A percentile compares a stretch with the other conserved stretches of the same genome.
Conservation (phyloP, 2,888 invertebrate genomes). For the Bellardia bayeri region DNA sequence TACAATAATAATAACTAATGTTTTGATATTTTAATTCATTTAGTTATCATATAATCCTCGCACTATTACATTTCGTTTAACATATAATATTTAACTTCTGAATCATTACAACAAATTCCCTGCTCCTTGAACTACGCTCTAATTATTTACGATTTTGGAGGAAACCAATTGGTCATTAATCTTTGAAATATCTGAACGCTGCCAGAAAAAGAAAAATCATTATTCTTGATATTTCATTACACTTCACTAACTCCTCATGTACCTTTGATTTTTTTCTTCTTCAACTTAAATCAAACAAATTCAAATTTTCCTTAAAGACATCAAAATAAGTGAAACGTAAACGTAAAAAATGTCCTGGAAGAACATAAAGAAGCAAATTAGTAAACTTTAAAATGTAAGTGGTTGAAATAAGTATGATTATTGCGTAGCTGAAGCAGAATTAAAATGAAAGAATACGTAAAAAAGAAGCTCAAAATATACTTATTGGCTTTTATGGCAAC, state of each 20-base stretch:
- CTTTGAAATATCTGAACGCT: not conserved
- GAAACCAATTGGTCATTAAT: not conserved
- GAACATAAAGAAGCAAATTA: not conserved
- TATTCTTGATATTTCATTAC: constrained; percentile 3
- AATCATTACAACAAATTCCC: not conserved
- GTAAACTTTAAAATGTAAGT: constrained; percentile 57
- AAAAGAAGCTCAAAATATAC: constrained; percentile 45
- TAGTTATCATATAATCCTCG: no score
- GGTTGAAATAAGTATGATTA: constrained; percentile 69
- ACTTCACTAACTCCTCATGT: constrained; percentile 26
- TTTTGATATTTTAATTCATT: no score
- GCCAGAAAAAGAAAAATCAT: constrained; percentile 6
- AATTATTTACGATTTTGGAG: not conserved
- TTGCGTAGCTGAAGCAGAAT: constrained; percentile 54
- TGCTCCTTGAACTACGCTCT: not conserved
- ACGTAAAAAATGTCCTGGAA: constrained; percentile 12
- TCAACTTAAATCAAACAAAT: constrained; percentile 24
- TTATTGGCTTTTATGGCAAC: constrained; percentile 70
- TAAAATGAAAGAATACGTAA: constrained; percentile 6
- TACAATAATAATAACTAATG: no score
- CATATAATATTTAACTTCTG: not conserved
- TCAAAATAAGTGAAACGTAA: constrained; percentile 53
- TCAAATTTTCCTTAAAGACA: constrained; percentile 40
- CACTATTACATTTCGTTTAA: no score
- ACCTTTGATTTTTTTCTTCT: constrained; percentile 14